Percentiles rank a stretch among this genome's conserved stretches.
Evolutionary conservation across 2,113 vertebrate species (phyloP).

Genomic region (Micromys minutus): DNA sequence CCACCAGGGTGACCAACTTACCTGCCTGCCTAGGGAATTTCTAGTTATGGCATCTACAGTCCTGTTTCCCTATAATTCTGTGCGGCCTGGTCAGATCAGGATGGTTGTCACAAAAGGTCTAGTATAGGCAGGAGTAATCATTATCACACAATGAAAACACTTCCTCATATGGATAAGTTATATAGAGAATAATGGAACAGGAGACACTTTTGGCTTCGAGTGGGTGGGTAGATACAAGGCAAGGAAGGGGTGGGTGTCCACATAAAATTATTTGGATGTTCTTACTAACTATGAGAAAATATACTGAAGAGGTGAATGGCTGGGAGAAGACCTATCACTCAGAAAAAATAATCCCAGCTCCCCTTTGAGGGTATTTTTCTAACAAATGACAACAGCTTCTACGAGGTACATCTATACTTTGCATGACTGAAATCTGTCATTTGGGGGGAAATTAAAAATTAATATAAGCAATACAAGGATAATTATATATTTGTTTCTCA

Average conservation of each 20-base stretch:
- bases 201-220: neutral
- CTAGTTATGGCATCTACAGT: neutral
- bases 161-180: neutral
- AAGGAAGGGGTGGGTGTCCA: neutral
- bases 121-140: neutral
- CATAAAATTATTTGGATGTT: neutral
- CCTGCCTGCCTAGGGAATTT: neutral
- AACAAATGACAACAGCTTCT: neutral
- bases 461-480: neutral
- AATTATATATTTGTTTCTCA: slow-evolving; percentile 19
- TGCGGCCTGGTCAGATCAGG: neutral
- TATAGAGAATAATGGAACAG: neutral
- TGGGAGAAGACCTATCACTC: neutral
- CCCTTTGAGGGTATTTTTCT: neutral
- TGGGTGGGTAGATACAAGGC: neutral
- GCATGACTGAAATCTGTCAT: neutral
- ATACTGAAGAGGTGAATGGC: neutral
- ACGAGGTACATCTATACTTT: neutral
- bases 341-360: neutral
- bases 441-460: neutral
- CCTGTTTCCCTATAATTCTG: neutral
- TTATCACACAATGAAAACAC: neutral
- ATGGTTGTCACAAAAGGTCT: neutral
- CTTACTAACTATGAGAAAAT: neutral
- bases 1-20: neutral